Evolutionary conservation across 2,113 vertebrate species (phyloP).

Genomic region (Damaliscus lunatus): DNA sequence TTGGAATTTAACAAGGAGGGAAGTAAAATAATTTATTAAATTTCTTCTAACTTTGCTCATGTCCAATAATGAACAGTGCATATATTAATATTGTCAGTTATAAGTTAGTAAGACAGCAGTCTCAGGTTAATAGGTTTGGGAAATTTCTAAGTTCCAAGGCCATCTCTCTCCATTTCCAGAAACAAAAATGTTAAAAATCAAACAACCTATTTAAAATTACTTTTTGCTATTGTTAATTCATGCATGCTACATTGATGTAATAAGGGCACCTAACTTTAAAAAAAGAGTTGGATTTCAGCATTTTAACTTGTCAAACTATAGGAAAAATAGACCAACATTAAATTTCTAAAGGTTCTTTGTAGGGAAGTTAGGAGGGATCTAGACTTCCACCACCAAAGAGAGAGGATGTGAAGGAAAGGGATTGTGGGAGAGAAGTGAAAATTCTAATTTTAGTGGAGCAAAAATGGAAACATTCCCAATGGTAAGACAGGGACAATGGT

Average conservation of each 20-base stretch:
- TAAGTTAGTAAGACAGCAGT: not conserved
- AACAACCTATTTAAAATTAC: not conserved
- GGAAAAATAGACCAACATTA: not conserved
- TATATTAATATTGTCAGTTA: conserved; percentile 1
- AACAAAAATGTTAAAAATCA: conserved; percentile 35
- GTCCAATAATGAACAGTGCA: not conserved
- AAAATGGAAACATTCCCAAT: not conserved
- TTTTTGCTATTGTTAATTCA: not conserved
- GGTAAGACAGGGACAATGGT: not conserved
- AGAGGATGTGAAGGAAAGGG: not conserved
- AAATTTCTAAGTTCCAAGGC: not conserved
- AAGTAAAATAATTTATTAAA: conserved; percentile 60
- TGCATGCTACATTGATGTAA: not conserved
- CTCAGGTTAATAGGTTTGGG: not conserved
- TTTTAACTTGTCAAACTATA: not conserved
- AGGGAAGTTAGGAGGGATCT: not conserved
- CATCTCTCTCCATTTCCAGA: not conserved
- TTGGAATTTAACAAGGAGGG: conserved; percentile 49
- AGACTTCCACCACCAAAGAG: not conserved
- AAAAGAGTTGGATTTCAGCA: not conserved
- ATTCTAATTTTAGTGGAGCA: not conserved
- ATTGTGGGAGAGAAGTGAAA: not conserved
- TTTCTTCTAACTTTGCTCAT: conserved; percentile 41
- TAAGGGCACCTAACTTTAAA: not conserved
- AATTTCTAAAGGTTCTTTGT: not conserved